Base-by-base conservation (phyloP, 1,140 invertebrate species). In the Drusus annulatus region DNA sequence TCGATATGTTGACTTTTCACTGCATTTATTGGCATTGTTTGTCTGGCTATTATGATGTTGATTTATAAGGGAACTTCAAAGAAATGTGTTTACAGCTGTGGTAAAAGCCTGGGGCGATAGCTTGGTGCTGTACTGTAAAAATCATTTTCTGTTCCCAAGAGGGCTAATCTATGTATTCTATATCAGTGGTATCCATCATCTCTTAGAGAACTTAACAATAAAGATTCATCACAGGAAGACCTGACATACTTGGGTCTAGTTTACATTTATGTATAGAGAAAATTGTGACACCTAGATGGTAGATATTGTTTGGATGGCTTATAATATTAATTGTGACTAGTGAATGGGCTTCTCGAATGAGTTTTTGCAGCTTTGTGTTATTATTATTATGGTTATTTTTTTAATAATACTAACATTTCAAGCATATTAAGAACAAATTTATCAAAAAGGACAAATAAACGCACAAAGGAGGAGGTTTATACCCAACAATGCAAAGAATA, bases 261-360 rank as follows among this genome's bases (percentile, higher is more conserved):
- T 56, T 58, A 60, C 68, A 56, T 83, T 65, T 79, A 74, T 83
- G 82, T 81, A 83, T 81, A 83, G 79, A 76, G 75, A 78, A 77
- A 74, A 69, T 81, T 81, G 80, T 83, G 80, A 83, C 78, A 83
- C 82, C 82, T 83, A 83, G 82, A 81, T 83, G 80, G 82, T 83
- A 83, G 82, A 81, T 81, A 79, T 81, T 80, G 23, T 45, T 68
- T 79, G 78, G 52, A 74, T 73, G 77, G 77, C 77, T 79, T 71
- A 15, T 71, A 45, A 45, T 71, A 36, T 78, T 58, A 16, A 19
- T 75, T 50, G 73, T 54, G 19, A 52, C 51, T 60, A 78, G 23
- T 69, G 58, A 17, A 54, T 54, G 31, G 28, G 63, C 63, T 76
- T 78, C 16, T 10, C 2, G 19, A 13, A 28, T 58, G 31, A 36